Conservation (phyloP, 2,797 vertebrate genomes). For the Anniella stebbinsi region DNA sequence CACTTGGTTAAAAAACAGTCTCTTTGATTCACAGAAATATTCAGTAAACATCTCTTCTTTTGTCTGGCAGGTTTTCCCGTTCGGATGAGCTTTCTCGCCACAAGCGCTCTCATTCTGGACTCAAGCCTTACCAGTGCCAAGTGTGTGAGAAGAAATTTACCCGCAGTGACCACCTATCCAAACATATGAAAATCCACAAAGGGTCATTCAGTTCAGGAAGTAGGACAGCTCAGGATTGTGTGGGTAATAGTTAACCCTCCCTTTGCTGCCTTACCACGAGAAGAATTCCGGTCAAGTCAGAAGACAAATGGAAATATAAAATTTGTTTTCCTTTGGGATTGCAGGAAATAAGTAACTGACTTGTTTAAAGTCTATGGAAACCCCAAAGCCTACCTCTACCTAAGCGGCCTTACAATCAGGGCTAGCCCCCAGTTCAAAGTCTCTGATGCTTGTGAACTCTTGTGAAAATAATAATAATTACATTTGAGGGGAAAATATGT, state of each 20-base stretch:
- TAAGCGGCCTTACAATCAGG: rapidly evolving
- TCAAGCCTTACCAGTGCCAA: slow-evolving; percentile 71
- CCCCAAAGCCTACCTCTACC: rapidly evolving
- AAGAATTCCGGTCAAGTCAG: background rate
- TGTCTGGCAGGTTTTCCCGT: slow-evolving; percentile 67
- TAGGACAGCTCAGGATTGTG: slow-evolving; percentile 54
- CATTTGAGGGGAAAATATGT: background rate
- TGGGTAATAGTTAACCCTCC: slow-evolving; percentile 22
- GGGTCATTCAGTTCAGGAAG: slow-evolving; percentile 46
- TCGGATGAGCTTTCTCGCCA: slow-evolving; percentile 76
- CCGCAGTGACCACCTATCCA: slow-evolving; percentile 75
- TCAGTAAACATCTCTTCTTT: background rate
- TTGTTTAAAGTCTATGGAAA: rapidly evolving
- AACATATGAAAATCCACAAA: slow-evolving; percentile 73
- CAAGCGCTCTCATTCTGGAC: slow-evolving; percentile 74
- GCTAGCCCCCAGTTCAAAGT: background rate
- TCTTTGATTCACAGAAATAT: background rate
- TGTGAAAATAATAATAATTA: slow-evolving; percentile 39
- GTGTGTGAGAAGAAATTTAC: slow-evolving; percentile 73
- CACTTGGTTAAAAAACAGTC: background rate
- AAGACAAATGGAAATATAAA: rapidly evolving
- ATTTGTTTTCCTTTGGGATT: rapidly evolving
- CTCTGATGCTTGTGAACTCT: background rate
- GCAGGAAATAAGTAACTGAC: background rate
- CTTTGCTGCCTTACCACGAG: background rate